Conservation (phyloP, 2,888 invertebrate species). For the Eupithecia subumbrata region DNA sequence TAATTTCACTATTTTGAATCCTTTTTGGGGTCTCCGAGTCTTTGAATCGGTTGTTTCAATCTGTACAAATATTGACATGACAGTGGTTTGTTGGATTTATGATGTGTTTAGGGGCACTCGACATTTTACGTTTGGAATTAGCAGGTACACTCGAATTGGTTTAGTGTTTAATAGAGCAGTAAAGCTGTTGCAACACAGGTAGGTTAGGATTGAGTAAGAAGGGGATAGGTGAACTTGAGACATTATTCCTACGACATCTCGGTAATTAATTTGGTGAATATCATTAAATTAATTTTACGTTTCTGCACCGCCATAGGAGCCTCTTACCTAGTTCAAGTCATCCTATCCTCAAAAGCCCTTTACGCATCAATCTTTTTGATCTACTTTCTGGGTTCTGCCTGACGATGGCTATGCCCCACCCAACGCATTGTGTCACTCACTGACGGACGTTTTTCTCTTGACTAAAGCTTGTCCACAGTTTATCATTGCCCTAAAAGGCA, state of each 20-base stretch:
- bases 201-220: slow-evolving; percentile 9
- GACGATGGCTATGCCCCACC: not conserved
- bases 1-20: slow-evolving; percentile 66
- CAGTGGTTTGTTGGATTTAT: slow-evolving; percentile 65
- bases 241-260: not conserved
- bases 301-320: not conserved
- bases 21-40: slow-evolving; percentile 53
- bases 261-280: not conserved
- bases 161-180: slow-evolving; percentile 53
- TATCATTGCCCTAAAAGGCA: not conserved
- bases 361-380: not conserved
- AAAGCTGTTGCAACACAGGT: slow-evolving; percentile 20
- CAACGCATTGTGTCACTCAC: not conserved
- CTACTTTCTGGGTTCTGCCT: not conserved
- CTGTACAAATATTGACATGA: slow-evolving; percentile 68
- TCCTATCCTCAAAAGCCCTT: not conserved
- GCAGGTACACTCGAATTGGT: slow-evolving; percentile 63
- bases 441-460: not conserved
- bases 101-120: slow-evolving; percentile 58
- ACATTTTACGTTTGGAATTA: slow-evolving; percentile 64
- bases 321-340: not conserved
- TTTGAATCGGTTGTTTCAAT: slow-evolving; percentile 49
- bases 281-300: not conserved
- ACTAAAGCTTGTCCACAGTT: not conserved
- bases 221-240: not conserved